Evolutionary conservation across 2,888 invertebrate species (phyloP).

Genomic region (Petrolisthes cinctipes): DNA sequence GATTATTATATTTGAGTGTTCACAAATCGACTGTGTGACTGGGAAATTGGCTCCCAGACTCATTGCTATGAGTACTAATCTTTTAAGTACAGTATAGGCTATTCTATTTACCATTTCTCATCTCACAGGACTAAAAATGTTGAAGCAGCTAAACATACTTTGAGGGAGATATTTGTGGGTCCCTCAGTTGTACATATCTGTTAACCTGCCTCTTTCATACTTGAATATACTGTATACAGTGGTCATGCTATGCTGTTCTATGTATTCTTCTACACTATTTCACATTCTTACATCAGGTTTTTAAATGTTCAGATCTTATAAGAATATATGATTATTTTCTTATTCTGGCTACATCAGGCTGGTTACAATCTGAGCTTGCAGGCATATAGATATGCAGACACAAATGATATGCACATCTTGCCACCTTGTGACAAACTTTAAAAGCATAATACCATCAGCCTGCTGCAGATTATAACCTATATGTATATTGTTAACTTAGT

Average conservation of each 20-base stretch:
- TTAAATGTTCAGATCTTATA: constrained; percentile 12
- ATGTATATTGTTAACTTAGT: constrained; percentile 7
- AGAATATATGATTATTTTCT: constrained; percentile 12
- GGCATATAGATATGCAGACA: background rate
- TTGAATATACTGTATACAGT: constrained; percentile 29
- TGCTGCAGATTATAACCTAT: constrained; percentile 28
- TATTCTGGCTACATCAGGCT: constrained; percentile 10
- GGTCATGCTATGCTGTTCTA: background rate
- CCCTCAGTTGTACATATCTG: constrained; percentile 55
- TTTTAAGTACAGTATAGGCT: constrained; percentile 23
- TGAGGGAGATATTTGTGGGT: constrained; percentile 21
- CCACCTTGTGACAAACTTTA: no score
- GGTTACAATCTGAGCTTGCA: constrained; percentile 32
- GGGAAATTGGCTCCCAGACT: no score
- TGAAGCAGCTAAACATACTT: constrained; percentile 28
- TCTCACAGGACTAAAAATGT: constrained; percentile 40
- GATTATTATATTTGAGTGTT: no score
- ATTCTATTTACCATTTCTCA: constrained; percentile 29
- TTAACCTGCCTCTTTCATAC: constrained; percentile 49
- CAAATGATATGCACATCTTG: background rate
- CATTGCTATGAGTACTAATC: constrained; percentile 28
- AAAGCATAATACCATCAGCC: background rate
- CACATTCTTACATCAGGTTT: background rate
- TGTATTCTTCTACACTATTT: constrained; percentile 21
- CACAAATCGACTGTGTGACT: no score